phyloP scores from a whole-genome alignment of 1,140 invertebrate species.

The Hestina assimilis region DNA sequence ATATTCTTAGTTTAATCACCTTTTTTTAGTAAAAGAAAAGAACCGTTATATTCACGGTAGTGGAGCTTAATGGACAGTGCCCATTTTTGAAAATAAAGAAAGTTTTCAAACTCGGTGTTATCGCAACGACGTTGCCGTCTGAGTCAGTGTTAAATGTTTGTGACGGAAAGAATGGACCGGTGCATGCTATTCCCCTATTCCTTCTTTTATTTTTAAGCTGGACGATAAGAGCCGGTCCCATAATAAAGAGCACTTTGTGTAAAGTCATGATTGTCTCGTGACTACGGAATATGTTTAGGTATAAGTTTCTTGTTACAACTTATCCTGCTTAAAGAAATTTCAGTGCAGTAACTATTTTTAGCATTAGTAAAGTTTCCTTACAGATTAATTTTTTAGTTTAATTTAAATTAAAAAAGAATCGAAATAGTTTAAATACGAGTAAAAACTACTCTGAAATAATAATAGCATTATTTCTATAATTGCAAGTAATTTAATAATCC shows the following conservation, averaged over 20 bases:
- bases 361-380: too few species aligned
- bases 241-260: conserved; percentile 16
- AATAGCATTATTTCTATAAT: too few species aligned
- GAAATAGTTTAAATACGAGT: too few species aligned
- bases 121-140: conserved; percentile 30
- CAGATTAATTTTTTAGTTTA: too few species aligned
- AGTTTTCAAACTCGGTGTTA: conserved; percentile 28
- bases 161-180: conserved; percentile 27
- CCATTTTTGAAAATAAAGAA: conserved; percentile 34
- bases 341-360: too few species aligned
- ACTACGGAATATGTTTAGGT: not conserved
- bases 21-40: not conserved
- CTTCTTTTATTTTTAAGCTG: conserved; percentile 23
- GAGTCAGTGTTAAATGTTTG: conserved; percentile 30
- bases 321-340: too few species aligned
- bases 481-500: too few species aligned
- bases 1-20: not conserved
- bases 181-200: conserved; percentile 6
- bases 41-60: not conserved
- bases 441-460: too few species aligned
- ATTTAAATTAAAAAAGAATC: too few species aligned
- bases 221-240: conserved; percentile 14
- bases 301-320: too few species aligned
- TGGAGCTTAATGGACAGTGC: conserved; percentile 13
- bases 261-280: conserved; percentile 1